Evolutionary conservation across 2,888 invertebrate genomes (phyloP).

Genomic region (Clivina fossor): DNA sequence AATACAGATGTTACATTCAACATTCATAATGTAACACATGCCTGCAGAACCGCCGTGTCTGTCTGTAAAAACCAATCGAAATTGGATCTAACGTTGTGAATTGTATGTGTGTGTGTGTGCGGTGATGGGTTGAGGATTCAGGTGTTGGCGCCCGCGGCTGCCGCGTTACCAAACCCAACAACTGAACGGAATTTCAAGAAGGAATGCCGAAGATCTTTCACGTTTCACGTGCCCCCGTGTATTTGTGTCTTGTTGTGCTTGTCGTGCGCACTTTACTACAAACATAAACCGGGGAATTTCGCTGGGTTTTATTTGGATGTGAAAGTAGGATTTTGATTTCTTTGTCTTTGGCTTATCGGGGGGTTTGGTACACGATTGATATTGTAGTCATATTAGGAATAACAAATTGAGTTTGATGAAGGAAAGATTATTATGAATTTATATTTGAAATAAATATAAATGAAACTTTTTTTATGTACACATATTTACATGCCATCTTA

Average conservation of each 20-base stretch:
- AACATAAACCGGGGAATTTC: constrained; percentile 17
- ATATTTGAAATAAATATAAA: too few relatives aligned
- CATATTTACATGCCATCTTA: too few relatives aligned
- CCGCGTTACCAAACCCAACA: constrained; percentile 36
- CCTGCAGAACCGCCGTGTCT: constrained; percentile 43
- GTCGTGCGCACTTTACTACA: too few relatives aligned
- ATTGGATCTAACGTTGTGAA: constrained; percentile 50
- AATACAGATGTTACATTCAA: constrained; percentile 54
- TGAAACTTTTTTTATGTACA: too few relatives aligned
- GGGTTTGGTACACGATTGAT: not conserved
- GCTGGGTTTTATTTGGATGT: not conserved
- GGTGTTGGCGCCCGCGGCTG: constrained; percentile 28
- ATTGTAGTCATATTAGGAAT: too few relatives aligned
- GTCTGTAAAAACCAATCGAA: constrained; percentile 48
- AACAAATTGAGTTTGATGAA: too few relatives aligned
- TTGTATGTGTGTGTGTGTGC: constrained; percentile 51
- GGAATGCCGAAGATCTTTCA: constrained; percentile 26
- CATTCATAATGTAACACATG: constrained; percentile 51
- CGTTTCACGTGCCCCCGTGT: too few relatives aligned
- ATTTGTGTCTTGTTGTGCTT: too few relatives aligned
- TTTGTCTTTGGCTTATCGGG: not conserved
- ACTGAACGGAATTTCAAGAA: constrained; percentile 37
- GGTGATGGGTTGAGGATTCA: constrained; percentile 38
- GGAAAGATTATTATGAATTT: too few relatives aligned
- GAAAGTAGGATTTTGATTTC: not conserved